Evolutionary conservation across 2,113 vertebrate species (phyloP), one percentile per base, ranked within the genome.

Genomic region (Balaeniceps rex): DNA sequence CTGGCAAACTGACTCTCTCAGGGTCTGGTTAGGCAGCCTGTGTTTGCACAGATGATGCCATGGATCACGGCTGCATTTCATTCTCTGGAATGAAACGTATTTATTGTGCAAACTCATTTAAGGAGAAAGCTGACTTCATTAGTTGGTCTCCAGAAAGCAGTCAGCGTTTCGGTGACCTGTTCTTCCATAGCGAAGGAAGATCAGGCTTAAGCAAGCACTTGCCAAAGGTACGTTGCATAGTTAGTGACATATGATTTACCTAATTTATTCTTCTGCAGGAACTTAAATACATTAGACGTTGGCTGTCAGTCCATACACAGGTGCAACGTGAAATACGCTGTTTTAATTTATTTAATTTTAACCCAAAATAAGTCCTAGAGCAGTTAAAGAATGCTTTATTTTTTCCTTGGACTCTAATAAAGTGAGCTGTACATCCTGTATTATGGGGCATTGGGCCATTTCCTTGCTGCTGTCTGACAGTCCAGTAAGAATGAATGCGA

Each of bases 91-190:
- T 29, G 71, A 74, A 70, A 77, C 46, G 34, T 34, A 26, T 90
- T 88, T 70, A 15, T 83, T 92, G 83, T 83, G 71, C 83, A 88
- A 86, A 77, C 85, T 94, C 66, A 9, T 49, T 38, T 31, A 49
- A 88, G 86, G 80, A 44, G 65, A 47, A 28, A 82, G 74, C 63
- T 74, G 71, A 8, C 44, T 44, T 85, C 65, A 65, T 88, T 29
- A 16, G 57, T 47, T 51, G 42, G 28, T 6, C 22, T 75, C 34
- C 75, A 78, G 70, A 64, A 93, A 54, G 60, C 64, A 87, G 64
- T 94, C 79, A 92, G 93, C 80, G 9, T 88, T 97, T 91, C 84
- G 93, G 55, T 88, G 85, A 75, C 86, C 68, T 92, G 93, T 83
- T 95, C 82, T 85, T 65, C 76, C 38, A 2, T n/a, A 36, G 42